These are phyloP conservation scores for Pristionchus entomophagus DNA, from an alignment of 2,888 invertebrate genomes.

Conservation along the genomic window DNA sequence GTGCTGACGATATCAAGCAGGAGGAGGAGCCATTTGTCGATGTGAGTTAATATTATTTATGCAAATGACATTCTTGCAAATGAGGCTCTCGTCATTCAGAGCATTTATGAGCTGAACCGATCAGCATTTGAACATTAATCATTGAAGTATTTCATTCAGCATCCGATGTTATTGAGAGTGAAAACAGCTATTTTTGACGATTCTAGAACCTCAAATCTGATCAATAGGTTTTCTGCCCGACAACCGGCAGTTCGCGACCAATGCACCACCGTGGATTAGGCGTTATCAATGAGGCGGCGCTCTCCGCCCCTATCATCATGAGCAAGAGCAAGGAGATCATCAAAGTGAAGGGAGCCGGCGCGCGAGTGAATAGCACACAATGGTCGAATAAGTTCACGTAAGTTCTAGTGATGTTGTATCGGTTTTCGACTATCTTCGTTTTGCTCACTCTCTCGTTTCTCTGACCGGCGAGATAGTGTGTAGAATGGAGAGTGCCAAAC, in stretches of 20 bases:
- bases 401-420: no score
- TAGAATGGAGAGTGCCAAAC: no score
- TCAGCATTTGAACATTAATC: neutral
- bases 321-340: neutral
- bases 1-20: neutral
- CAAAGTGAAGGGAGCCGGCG: neutral
- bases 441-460: no score
- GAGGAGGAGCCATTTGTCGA: neutral
- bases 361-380: no score
- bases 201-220: neutral
- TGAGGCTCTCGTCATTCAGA: neutral
- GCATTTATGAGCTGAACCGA: no score
- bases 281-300: no score
- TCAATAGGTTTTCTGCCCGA: neutral
- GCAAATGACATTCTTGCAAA: neutral
- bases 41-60: neutral
- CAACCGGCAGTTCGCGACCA: neutral
- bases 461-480: no score
- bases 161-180: no score
- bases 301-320: no score
- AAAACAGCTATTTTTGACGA: neutral
- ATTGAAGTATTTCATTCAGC: neutral
- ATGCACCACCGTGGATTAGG: no score
- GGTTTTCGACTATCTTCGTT: no score
- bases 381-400: no score